Evolutionary conservation across 1,140 invertebrate genomes (phyloP).

Genomic region (Megalopta genalis): DNA sequence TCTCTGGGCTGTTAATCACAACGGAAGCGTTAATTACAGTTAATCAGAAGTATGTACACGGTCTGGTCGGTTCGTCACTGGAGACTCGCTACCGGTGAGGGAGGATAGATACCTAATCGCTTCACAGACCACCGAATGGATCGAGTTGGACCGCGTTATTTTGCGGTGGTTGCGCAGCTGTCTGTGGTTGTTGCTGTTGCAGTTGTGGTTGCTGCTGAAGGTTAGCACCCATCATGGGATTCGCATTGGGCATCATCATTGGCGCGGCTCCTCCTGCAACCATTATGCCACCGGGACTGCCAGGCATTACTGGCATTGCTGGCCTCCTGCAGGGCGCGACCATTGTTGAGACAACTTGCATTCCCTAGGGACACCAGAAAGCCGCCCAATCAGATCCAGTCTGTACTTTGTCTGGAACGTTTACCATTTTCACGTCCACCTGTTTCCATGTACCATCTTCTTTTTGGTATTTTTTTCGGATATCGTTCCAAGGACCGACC

Average conservation of each 20-base stretch:
- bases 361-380: conserved; percentile 71
- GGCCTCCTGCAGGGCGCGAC: conserved; percentile 74
- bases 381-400: conserved; percentile 26
- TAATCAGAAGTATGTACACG: not conserved
- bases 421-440: conserved; percentile 28
- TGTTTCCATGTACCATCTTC: not conserved
- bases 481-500: not conserved
- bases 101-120: conserved; percentile 71
- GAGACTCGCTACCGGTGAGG: not conserved
- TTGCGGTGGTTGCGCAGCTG: conserved; percentile 69
- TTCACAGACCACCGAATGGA: conserved; percentile 80
- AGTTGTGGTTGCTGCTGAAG: conserved; percentile 68
- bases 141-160: conserved; percentile 78
- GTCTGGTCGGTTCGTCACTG: not conserved
- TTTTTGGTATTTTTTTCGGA: no score
- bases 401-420: conserved; percentile 33
- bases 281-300: conserved; percentile 69
- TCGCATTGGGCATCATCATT: conserved; percentile 70
- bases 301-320: conserved; percentile 74
- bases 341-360: conserved; percentile 76
- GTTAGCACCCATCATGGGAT: conserved; percentile 71
- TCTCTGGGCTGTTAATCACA: conserved; percentile 16
- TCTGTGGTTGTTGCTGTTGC: conserved; percentile 65
- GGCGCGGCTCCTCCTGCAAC: conserved; percentile 70
- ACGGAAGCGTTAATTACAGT: conserved; percentile 22